Conservation (phyloP, 2,888 invertebrate genomes). For the Cylloceria caligata region DNA sequence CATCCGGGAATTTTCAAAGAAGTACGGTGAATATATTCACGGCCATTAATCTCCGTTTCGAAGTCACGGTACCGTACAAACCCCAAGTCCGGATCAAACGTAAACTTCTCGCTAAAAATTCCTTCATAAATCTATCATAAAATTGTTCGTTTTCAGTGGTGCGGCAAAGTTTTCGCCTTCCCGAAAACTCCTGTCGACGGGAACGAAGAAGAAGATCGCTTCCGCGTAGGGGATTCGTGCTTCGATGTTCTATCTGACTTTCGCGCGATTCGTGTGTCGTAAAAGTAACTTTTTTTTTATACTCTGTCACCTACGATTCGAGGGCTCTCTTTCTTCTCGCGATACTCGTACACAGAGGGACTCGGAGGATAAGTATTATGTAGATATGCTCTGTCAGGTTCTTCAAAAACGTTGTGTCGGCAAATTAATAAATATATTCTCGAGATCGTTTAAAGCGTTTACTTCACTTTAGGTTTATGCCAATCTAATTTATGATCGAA, state of each 20-base stretch:
- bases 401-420: conserved; percentile 4
- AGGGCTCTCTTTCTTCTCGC: conserved; percentile 42
- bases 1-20: conserved; percentile 59
- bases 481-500: background rate
- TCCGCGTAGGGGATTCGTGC: background rate
- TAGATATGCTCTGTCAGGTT: conserved; percentile 17
- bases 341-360: conserved; percentile 19
- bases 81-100: conserved; percentile 65
- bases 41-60: conserved; percentile 66
- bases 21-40: conserved; percentile 39
- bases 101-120: conserved; percentile 66
- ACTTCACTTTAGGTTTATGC: background rate
- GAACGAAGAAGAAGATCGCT: conserved; percentile 45
- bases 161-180: conserved; percentile 63
- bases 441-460: background rate
- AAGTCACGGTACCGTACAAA: conserved; percentile 44
- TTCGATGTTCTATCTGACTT: conserved; percentile 49
- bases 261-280: conserved; percentile 48
- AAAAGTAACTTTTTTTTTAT: conserved; percentile 65
- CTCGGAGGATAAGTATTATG: background rate
- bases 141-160: conserved; percentile 67
- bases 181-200: conserved; percentile 42
- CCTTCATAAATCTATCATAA: conserved; percentile 71
- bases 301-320: conserved; percentile 60
- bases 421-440: background rate